These are phyloP conservation scores for Micrastur ruficollis DNA, from an alignment of 2,797 vertebrate genomes.

Conservation along the genomic window DNA sequence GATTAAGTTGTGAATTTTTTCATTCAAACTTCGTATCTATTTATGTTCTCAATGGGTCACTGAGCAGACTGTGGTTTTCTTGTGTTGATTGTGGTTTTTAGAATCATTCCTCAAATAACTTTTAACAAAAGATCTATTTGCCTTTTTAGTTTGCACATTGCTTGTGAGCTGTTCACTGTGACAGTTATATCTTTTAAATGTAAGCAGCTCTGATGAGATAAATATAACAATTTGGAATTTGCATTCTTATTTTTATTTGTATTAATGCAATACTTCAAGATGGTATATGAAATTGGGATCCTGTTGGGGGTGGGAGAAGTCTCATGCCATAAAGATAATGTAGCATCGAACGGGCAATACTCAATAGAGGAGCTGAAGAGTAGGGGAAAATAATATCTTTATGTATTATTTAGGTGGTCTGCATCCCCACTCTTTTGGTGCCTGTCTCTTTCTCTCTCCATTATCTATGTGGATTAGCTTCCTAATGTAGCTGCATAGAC, in stretches of 20 bases:
- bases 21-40: constrained; percentile 24
- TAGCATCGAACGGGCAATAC: not conserved
- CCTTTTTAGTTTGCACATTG: constrained; percentile 21
- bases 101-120: constrained; percentile 29
- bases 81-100: constrained; percentile 32
- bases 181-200: constrained; percentile 19
- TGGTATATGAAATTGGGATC: not conserved
- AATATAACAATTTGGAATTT: constrained; percentile 33
- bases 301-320: not conserved
- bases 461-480: constrained; percentile 38
- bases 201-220: constrained; percentile 48
- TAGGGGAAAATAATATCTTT: constrained; percentile 18
- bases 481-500: not conserved
- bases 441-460: constrained; percentile 38
- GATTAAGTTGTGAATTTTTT: constrained; percentile 21
- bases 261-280: not conserved
- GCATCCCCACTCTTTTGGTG: constrained; percentile 32
- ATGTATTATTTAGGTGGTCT: constrained; percentile 65
- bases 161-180: constrained; percentile 4
- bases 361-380: constrained; percentile 32
- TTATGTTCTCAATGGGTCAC: constrained; percentile 33
- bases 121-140: constrained; percentile 49
- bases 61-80: constrained; percentile 38
- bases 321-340: constrained; percentile 34
- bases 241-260: not conserved